phyloP scores from a whole-genome alignment of 1,140 invertebrate species.

The Gyrodactylus bullatarudis region DNA sequence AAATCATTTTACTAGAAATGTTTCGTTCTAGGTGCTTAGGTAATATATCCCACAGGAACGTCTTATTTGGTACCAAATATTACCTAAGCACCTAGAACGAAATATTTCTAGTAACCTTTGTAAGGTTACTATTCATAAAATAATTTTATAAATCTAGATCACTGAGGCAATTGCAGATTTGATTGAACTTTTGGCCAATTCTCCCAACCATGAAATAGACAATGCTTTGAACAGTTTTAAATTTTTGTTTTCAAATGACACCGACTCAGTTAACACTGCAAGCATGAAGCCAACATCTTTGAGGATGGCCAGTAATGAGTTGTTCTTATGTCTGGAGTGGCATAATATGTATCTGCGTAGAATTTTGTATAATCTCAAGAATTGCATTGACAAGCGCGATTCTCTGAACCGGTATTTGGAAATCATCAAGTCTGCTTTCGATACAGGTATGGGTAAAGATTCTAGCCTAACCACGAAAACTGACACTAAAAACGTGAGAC shows the following conservation, averaged over 20 bases:
- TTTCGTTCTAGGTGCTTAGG: no score
- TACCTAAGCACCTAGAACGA: no score
- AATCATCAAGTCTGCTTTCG: background rate
- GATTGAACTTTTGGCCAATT: background rate
- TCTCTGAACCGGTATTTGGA: background rate
- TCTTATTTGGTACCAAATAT: no score
- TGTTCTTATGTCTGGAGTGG: background rate
- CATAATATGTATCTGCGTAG: background rate
- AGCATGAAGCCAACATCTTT: background rate
- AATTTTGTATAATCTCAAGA: background rate
- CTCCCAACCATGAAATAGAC: background rate
- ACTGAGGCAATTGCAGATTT: background rate
- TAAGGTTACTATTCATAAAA: no score
- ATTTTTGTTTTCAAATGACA: background rate
- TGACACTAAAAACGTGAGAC: background rate
- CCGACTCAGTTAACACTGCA: no score
- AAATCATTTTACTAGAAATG: no score
- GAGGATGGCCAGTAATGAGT: background rate
- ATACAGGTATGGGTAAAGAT: no score
- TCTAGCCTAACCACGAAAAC: background rate
- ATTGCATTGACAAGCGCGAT: background rate
- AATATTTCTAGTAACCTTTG: no score
- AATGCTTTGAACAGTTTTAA: background rate
- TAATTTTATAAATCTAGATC: no score
- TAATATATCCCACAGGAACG: no score